phyloP scores from a whole-genome alignment of 1,140 invertebrate genomes.

The Cyclina sinensis region DNA sequence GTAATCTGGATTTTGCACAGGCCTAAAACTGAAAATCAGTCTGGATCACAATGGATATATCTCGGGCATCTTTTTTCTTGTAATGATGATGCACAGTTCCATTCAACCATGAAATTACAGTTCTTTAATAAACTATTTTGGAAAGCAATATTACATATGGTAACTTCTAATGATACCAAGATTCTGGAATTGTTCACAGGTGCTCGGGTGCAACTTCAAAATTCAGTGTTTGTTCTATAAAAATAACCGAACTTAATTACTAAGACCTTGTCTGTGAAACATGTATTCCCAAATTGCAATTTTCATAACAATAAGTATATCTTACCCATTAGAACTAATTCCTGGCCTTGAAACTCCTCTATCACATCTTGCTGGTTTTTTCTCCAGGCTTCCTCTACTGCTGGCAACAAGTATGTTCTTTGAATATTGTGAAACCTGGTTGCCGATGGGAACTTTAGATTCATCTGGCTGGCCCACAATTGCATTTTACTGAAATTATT shows the following conservation, averaged over 20 bases:
- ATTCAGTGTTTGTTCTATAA: too few species aligned
- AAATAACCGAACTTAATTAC: not conserved
- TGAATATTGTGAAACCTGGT: constrained; percentile 50
- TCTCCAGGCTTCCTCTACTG: constrained; percentile 47
- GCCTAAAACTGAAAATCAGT: too few species aligned
- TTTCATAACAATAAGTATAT: not conserved
- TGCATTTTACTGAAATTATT: constrained; percentile 64
- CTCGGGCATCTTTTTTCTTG: constrained; percentile 11
- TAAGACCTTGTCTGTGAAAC: not conserved
- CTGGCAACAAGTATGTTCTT: constrained; percentile 36
- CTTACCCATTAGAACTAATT: constrained; percentile 52
- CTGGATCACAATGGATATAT: not conserved
- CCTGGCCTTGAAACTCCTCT: constrained; percentile 17
- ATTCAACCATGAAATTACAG: not conserved
- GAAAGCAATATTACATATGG: too few species aligned
- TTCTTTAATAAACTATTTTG: too few species aligned
- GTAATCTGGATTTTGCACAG: too few species aligned
- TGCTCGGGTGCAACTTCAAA: too few species aligned
- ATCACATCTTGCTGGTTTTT: constrained; percentile 30
- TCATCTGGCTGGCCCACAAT: constrained; percentile 51
- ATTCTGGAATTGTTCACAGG: too few species aligned
- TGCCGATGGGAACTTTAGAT: constrained; percentile 6
- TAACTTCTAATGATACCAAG: too few species aligned
- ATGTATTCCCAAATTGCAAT: too few species aligned
- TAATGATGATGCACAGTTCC: constrained; percentile 44